Base-by-base conservation (phyloP, 2,888 invertebrate species). In the Drosophila histrio region DNA sequence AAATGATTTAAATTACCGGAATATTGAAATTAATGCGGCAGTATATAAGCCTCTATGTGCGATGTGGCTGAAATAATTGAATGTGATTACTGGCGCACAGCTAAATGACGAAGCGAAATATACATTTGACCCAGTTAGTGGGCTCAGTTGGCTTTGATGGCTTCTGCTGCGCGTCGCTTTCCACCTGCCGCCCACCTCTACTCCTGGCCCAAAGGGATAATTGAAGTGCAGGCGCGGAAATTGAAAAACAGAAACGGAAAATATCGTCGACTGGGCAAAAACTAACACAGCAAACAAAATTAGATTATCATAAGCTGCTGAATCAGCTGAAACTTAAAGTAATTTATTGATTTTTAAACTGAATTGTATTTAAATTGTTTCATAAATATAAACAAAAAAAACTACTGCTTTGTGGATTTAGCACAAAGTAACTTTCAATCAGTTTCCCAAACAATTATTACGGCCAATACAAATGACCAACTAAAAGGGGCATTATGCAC, bases 211-310 rank as follows among this genome's bases (percentile, higher is more conserved):
- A 49, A 59, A 52, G 44, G 64, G 57, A 84, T 81, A 81, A 84
- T 84, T 84, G 71, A 85, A 87, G 87, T 71, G 58, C 64, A 87
- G 59, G 53, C 85, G 67, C 77, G 80, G 87, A 87, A 80, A 84
- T 81, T 84, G 85, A 87, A 84, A 77, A 77, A 60, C 59, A 50
- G 53, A 61, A 65, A 53, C 72, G 72, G 65, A 77, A 77, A 77
- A 73, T 77, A 72, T 61, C 60, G 64, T 65, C 57, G 44, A 72
- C 49, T 58, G 53, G 39, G 57, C 60, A 60, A 39, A 49, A 52
- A 59, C 64, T 44, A 39, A 53, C 46, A 64, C 57, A 47, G 52
- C 47, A 24, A 32, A 47, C 56, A 56, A 71, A 76, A 73, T 77
- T 72, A 49, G 72, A 72, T 72, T 77, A 73, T 47, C 53, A 50